phyloP scores from a whole-genome alignment of 2,113 vertebrate species.

The Kobus ellipsiprymnus region DNA sequence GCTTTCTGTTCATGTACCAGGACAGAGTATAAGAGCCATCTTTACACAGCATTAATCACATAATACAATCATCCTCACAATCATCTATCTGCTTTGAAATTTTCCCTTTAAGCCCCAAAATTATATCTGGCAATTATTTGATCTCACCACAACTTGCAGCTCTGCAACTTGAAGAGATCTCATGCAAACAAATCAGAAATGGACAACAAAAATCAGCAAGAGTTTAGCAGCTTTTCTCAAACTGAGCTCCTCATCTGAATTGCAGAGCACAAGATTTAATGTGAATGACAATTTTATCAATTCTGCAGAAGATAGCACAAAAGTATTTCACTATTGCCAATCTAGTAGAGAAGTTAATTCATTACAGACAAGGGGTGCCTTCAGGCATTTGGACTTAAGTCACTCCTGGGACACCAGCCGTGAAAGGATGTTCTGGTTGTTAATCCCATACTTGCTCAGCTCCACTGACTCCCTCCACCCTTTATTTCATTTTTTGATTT shows the following conservation, averaged over 20 bases:
- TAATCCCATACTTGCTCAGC: not conserved
- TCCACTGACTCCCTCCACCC: rapidly evolving
- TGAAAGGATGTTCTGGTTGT: not conserved
- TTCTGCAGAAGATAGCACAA: not conserved
- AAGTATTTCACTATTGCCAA: not conserved
- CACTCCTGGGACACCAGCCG: not conserved
- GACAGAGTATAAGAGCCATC: not conserved
- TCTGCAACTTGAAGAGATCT: not conserved
- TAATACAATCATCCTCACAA: not conserved
- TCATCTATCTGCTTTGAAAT: not conserved
- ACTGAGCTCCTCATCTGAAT: not conserved
- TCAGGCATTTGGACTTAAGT: not conserved
- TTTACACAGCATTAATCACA: not conserved
- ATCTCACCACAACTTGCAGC: not conserved
- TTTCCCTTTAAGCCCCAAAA: not conserved
- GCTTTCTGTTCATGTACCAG: not conserved
- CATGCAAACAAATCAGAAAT: not conserved
- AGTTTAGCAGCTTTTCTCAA: not conserved
- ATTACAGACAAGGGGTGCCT: not conserved
- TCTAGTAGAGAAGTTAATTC: not conserved
- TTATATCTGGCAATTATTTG: not conserved
- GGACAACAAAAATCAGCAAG: not conserved
- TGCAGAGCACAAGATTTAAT: not conserved
- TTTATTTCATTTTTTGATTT: not conserved
- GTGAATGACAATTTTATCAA: not conserved